Conservation (phyloP, 1,140 invertebrate species). For the Formica exsecta region DNA sequence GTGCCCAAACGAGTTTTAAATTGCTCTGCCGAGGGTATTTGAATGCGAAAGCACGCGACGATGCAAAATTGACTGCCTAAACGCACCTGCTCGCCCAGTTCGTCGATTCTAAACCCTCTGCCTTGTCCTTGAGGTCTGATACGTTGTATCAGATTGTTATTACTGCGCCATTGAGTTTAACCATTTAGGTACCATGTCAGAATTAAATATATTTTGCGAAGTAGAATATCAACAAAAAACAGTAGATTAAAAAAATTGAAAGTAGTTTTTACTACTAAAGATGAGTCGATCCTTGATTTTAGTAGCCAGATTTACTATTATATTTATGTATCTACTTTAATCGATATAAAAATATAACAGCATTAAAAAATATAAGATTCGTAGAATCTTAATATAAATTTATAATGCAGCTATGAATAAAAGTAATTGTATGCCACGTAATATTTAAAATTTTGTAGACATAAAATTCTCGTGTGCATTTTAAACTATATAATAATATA, state of each 20-base stretch:
- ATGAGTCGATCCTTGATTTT: not conserved
- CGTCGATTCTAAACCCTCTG: slow-evolving; percentile 32
- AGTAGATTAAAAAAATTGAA: not conserved
- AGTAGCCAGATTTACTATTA: not conserved
- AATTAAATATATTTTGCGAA: not conserved
- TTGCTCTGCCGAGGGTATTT: slow-evolving; percentile 75
- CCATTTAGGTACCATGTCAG: not conserved
- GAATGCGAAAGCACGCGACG: slow-evolving; percentile 76
- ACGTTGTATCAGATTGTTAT: slow-evolving; percentile 30
- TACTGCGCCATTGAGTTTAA: not conserved
- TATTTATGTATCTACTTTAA: not conserved
- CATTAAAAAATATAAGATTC: not conserved
- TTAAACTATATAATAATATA: not conserved
- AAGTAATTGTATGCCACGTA: not conserved
- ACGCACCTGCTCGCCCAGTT: slow-evolving; percentile 68
- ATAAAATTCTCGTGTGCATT: not conserved
- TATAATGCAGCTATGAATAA: not conserved
- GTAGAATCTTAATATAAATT: not conserved
- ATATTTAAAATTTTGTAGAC: not conserved
- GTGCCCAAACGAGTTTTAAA: slow-evolving; percentile 82
- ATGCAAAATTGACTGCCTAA: slow-evolving; percentile 70
- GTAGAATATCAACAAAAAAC: not conserved
- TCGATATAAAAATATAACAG: not conserved
- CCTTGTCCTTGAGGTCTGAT: slow-evolving; percentile 18
- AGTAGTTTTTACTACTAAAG: not conserved